phyloP scores from a whole-genome alignment of 2,888 invertebrate species.

The Heliconius sara region DNA sequence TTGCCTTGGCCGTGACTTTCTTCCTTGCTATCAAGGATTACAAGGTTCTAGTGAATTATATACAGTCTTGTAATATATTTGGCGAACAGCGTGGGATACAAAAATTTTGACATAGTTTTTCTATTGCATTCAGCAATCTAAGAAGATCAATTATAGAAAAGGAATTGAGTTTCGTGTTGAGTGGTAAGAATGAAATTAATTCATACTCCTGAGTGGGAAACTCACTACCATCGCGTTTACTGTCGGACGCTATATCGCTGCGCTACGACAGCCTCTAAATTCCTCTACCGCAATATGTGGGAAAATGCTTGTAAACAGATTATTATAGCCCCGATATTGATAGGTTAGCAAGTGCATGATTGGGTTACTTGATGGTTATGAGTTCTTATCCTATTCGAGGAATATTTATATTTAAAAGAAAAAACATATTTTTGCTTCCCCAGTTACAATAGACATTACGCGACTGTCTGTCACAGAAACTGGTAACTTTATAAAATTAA shows the following conservation, averaged over 20 bases:
- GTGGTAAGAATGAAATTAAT: not conserved
- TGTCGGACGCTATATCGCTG: not conserved
- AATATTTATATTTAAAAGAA: not conserved
- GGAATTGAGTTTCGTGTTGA: not conserved
- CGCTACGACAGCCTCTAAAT: not conserved
- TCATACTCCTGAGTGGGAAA: not conserved
- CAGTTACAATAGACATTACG: not conserved
- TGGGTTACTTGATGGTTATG: not conserved
- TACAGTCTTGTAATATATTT: not conserved
- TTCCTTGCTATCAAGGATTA: not conserved
- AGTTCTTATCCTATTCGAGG: not conserved
- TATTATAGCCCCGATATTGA: no score
- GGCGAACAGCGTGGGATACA: not conserved
- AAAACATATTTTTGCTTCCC: not conserved
- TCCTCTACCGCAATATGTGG: not conserved
- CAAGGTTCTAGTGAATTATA: not conserved
- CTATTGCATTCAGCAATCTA: no score
- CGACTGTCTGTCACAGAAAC: no score
- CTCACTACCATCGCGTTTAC: no score
- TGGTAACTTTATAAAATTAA: no score
- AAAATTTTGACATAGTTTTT: not conserved
- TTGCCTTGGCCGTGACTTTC: slow-evolving; percentile 8
- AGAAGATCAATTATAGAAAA: no score
- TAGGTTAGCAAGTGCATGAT: not conserved
- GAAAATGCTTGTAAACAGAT: no score